phyloP scores from a whole-genome alignment of 2,113 vertebrate genomes.

The Phyllostomus hastatus region DNA sequence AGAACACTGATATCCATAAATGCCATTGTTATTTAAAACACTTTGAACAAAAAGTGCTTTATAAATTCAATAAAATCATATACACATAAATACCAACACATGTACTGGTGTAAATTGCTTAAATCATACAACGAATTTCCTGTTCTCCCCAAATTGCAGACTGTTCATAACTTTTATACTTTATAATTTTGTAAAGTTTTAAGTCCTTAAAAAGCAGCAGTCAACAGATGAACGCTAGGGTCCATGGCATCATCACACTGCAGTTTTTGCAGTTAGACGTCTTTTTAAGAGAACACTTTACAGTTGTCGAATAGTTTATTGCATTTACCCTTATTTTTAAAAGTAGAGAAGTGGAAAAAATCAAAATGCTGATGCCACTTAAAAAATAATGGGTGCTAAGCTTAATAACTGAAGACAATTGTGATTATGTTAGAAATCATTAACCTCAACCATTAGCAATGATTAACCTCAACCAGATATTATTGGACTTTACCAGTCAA shows the following conservation, averaged over 20 bases:
- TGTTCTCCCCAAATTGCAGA: not conserved
- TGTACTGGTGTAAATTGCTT: not conserved
- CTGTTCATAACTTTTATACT: not conserved
- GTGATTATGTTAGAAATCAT: not conserved
- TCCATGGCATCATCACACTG: not conserved
- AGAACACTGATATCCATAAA: not conserved
- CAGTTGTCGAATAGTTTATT: not conserved
- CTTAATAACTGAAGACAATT: not conserved
- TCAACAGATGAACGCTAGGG: not conserved
- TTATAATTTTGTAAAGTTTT: not conserved
- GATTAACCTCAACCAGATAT: not conserved
- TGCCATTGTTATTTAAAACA: not conserved
- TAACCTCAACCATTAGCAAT: not conserved
- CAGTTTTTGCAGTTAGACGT: not conserved
- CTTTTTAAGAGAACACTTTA: not conserved
- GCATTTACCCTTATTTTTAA: not conserved
- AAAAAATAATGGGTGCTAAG: not conserved
- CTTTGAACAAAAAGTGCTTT: not conserved
- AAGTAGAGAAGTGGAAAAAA: not conserved
- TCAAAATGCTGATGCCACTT: not conserved
- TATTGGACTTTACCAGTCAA: not conserved
- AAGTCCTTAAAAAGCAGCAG: not conserved
- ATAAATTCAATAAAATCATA: not conserved
- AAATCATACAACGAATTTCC: not conserved
- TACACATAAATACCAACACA: not conserved